These are phyloP conservation scores for Squalus acanthias DNA, from an alignment of 2,797 vertebrate species.

Conservation along the genomic window DNA sequence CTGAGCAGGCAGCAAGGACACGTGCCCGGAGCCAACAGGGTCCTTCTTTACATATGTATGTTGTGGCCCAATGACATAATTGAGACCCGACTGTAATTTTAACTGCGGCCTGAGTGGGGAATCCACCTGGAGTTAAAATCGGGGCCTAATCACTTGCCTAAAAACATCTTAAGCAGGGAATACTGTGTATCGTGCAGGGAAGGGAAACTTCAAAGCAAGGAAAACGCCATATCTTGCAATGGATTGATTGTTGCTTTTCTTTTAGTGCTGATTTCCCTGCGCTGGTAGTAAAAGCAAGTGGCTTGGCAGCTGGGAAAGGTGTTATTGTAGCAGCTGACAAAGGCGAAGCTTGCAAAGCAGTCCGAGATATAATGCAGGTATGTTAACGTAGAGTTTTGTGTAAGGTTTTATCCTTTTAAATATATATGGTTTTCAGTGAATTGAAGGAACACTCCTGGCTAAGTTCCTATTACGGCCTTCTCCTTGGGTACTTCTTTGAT, in stretches of 20 bases:
- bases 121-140: too few species aligned
- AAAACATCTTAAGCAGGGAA: not conserved
- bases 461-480: not conserved
- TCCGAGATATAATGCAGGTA: slow-evolving; percentile 89
- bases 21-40: too few species aligned
- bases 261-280: slow-evolving; percentile 79
- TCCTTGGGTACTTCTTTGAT: not conserved
- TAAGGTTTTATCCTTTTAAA: not conserved
- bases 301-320: slow-evolving; percentile 92
- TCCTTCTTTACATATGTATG: too few species aligned
- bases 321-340: slow-evolving; percentile 78
- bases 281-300: slow-evolving; percentile 93
- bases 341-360: slow-evolving; percentile 84
- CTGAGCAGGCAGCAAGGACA: too few species aligned
- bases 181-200: not conserved
- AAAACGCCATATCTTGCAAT: not conserved
- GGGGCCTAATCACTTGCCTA: not conserved
- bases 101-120: too few species aligned
- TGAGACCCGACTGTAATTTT: too few species aligned
- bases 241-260: slow-evolving; percentile 38
- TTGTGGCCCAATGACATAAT: too few species aligned
- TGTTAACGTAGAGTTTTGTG: slow-evolving; percentile 36
- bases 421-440: not conserved
- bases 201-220: not conserved
- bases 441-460: not conserved